These are phyloP conservation scores for Aricia agestis DNA, from an alignment of 1,140 invertebrate species.

Conservation along the genomic window DNA sequence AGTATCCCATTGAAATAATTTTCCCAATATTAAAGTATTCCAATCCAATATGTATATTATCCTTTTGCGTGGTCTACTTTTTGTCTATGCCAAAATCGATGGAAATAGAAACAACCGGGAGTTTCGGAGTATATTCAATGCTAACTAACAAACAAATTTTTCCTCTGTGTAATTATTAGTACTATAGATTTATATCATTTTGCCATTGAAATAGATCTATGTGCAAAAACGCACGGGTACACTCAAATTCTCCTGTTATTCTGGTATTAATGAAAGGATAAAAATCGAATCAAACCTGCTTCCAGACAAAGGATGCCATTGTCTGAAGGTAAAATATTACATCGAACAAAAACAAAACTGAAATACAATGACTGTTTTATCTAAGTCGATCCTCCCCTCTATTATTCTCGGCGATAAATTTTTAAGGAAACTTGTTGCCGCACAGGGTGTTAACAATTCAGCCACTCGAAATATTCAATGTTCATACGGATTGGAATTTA, in stretches of 20 bases:
- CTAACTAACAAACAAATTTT: no score
- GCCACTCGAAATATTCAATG: neutral
- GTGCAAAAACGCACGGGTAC: no score
- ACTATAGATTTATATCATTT: no score
- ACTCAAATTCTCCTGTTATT: neutral
- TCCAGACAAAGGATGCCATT: neutral
- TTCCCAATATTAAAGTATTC: no score
- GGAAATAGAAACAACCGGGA: no score
- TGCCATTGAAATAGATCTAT: no score
- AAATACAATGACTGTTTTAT: neutral
- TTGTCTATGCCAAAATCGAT: no score
- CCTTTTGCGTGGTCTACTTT: no score
- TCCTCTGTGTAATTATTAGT: no score
- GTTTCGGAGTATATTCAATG: no score
- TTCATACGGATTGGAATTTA: neutral
- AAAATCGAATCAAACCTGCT: neutral
- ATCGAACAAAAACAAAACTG: neutral
- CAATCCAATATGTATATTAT: no score
- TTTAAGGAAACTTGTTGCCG: slow-evolving; percentile 1
- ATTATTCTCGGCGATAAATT: neutral
- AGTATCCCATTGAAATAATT: no score
- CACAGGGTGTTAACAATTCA: neutral
- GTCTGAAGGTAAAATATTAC: neutral
- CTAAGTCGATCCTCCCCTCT: neutral
- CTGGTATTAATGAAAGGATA: neutral